Percentiles rank a stretch among this genome's conserved stretches.
phyloP scores from a whole-genome alignment of 2,888 invertebrate genomes.

The Melinaea marsaeus region DNA sequence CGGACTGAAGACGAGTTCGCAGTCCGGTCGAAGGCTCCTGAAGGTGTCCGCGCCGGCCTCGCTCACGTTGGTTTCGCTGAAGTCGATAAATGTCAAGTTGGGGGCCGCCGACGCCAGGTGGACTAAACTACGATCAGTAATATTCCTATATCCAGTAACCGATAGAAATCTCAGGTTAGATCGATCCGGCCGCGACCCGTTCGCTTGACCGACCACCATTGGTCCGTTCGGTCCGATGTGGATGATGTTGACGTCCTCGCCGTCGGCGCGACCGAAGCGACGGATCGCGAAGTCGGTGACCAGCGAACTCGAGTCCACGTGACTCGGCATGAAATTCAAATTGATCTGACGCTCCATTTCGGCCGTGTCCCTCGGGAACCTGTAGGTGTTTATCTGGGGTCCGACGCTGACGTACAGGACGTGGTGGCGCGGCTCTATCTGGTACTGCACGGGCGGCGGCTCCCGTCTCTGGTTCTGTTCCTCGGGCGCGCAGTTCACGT shows the following conservation, averaged over 20 bases:
- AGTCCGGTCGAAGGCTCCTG: conserved; percentile 77
- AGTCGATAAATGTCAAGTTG: conserved; percentile 78
- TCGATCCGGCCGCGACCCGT: conserved; percentile 49
- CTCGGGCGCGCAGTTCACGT: conserved; percentile 27
- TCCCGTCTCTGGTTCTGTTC: conserved; percentile 12
- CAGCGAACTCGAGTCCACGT: conserved; percentile 40
- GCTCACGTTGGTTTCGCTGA: conserved; percentile 82
- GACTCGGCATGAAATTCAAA: conserved; percentile 27
- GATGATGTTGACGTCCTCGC: conserved; percentile 51
- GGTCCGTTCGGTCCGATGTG: conserved; percentile 46
- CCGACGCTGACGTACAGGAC: conserved; percentile 53
- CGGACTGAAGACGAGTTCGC: conserved; percentile 58
- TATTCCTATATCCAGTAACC: conserved; percentile 78
- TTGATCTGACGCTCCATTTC: conserved; percentile 24
- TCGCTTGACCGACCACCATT: conserved; percentile 22
- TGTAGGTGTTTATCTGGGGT: conserved; percentile 39
- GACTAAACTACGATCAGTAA: conserved; percentile 80
- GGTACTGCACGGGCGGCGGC: conserved; percentile 23
- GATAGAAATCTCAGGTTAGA: conserved; percentile 72
- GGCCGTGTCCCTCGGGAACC: conserved; percentile 35
- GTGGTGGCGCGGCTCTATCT: conserved; percentile 41
- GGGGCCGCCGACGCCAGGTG: conserved; percentile 81
- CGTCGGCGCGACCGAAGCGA: conserved; percentile 55
- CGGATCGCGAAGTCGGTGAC: conserved; percentile 57
- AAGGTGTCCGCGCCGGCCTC: conserved; percentile 79